Percentiles rank a stretch among this genome's conserved stretches.
phyloP scores from a whole-genome alignment of 1,140 invertebrate species.

The Nephila pilipes region DNA sequence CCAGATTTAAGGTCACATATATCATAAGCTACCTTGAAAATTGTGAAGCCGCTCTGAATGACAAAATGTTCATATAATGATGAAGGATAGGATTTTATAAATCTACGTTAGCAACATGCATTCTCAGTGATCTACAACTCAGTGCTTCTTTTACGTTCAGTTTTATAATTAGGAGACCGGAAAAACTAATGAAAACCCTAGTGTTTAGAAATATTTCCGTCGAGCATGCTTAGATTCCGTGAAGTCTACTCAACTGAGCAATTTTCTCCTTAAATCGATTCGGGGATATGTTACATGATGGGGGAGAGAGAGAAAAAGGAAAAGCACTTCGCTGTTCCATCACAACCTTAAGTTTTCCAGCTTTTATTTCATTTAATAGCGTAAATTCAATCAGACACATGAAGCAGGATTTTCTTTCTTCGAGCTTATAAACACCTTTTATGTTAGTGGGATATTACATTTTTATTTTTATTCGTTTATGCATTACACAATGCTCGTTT shows the following conservation, averaged over 20 bases:
- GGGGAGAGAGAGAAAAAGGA: neutral
- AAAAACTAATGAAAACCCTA: conserved; percentile 57
- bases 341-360: neutral
- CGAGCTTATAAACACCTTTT: conserved; percentile 50
- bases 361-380: conserved; percentile 62
- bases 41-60: neutral
- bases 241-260: conserved; percentile 3
- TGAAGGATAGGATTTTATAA: neutral
- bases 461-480: conserved; percentile 38
- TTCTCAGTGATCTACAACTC: neutral
- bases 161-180: conserved; percentile 44
- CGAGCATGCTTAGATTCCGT: conserved; percentile 19
- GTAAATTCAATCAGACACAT: conserved; percentile 48
- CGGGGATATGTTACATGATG: conserved; percentile 21
- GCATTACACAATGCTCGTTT: neutral
- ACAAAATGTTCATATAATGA: conserved; percentile 23
- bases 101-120: conserved; percentile 19
- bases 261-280: conserved; percentile 49
- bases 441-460: conserved; percentile 42
- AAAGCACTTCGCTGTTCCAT: neutral
- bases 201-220: conserved; percentile 35
- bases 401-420: neutral
- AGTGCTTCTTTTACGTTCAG: conserved; percentile 8
- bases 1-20: neutral
- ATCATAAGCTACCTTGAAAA: neutral